Evolutionary conservation across 2,888 invertebrate genomes (phyloP).

Genomic region (Plagiodera versicolora): DNA sequence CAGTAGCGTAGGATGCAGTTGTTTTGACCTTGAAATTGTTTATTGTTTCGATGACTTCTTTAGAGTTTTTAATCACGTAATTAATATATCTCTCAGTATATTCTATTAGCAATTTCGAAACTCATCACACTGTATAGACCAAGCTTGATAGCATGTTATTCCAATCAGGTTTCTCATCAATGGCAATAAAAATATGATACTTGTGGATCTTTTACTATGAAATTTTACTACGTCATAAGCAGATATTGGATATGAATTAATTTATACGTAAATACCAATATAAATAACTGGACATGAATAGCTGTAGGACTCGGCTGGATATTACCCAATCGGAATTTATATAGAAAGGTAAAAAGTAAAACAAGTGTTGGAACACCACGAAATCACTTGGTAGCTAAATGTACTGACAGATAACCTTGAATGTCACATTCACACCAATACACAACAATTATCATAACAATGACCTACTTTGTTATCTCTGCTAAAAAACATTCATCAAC

Average conservation of each 20-base stretch:
- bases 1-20: background rate
- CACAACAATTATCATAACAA: background rate
- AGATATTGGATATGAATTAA: no score
- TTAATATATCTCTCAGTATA: no score
- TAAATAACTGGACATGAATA: background rate
- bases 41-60: background rate
- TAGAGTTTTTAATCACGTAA: background rate
- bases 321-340: constrained; percentile 12
- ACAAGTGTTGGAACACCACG: constrained; percentile 13
- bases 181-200: no score
- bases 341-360: constrained; percentile 7
- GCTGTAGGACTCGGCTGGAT: background rate
- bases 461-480: background rate
- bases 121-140: no score
- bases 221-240: no score
- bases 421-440: background rate
- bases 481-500: no score
- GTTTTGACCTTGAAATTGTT: background rate
- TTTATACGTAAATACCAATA: background rate
- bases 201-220: no score
- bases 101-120: no score
- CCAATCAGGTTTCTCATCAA: no score
- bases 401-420: no score
- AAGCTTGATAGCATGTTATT: no score
- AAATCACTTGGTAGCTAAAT: background rate